Conservation (phyloP, 2,888 invertebrate genomes). For the Pseudococcus longispinus region DNA sequence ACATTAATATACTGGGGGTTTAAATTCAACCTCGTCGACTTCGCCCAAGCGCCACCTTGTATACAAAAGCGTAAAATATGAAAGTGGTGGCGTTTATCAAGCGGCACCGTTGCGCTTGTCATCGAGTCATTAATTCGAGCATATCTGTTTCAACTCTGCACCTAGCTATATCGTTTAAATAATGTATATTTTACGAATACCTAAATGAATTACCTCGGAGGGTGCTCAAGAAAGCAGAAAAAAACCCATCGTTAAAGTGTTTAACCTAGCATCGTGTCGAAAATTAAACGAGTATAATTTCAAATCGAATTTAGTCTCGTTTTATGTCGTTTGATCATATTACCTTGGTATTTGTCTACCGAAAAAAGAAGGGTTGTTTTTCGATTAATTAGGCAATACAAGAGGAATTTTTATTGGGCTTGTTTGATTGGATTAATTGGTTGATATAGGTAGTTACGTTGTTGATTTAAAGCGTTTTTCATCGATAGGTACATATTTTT, state of each 20-base stretch:
- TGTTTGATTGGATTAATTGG: not conserved
- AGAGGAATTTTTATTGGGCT: not conserved
- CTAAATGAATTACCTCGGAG: not conserved
- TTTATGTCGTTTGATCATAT: not conserved
- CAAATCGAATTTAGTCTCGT: not conserved
- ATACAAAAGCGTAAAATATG: not conserved
- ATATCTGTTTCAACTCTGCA: slow-evolving; percentile 5
- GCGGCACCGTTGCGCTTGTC: slow-evolving; percentile 4
- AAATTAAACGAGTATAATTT: not conserved
- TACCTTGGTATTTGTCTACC: not conserved
- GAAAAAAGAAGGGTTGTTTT: not conserved
- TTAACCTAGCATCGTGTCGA: not conserved
- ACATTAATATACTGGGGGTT: too few relatives aligned
- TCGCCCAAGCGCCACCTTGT: not conserved
- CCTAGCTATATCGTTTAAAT: not conserved
- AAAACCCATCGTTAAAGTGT: not conserved
- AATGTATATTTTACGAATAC: not conserved
- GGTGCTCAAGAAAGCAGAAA: slow-evolving; percentile 5
- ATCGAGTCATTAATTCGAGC: slow-evolving; percentile 36
- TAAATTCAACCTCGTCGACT: not conserved
- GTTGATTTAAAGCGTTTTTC: too few relatives aligned
- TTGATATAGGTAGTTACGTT: too few relatives aligned
- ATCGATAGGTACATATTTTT: too few relatives aligned
- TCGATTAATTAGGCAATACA: not conserved
- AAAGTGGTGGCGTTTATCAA: not conserved